phyloP scores from a whole-genome alignment of 2,113 vertebrate species.

The Silurus asotus region DNA sequence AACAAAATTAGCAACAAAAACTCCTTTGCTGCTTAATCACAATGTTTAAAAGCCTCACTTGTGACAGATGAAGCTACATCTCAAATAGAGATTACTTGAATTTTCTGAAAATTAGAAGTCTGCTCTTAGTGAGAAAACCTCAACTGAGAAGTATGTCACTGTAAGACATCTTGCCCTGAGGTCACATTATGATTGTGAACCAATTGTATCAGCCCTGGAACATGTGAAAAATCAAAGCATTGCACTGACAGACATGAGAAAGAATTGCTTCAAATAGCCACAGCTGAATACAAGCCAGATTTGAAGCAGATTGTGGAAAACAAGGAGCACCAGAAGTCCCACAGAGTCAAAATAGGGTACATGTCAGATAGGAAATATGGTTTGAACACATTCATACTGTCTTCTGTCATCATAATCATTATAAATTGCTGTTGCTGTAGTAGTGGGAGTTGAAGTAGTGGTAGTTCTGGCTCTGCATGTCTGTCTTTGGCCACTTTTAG shows the following conservation, averaged over 20 bases:
- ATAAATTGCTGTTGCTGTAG: neutral
- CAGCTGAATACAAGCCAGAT: slow-evolving; percentile 16
- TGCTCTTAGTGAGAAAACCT: neutral
- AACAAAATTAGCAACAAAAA: neutral
- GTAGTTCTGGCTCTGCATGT: neutral
- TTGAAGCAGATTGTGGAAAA: slow-evolving; percentile 9
- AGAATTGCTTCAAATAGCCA: neutral
- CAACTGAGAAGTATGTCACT: neutral
- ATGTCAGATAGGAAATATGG: neutral
- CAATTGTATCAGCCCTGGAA: slow-evolving; percentile 3
- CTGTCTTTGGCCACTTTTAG: neutral
- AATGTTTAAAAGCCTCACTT: slow-evolving; percentile 35
- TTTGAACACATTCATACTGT: neutral
- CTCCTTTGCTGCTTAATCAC: neutral
- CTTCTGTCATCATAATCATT: neutral
- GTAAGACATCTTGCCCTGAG: slow-evolving; percentile 9
- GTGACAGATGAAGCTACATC: slow-evolving; percentile 35
- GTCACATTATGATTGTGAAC: slow-evolving; percentile 19
- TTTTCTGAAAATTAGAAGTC: slow-evolving; percentile 13
- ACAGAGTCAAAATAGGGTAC: neutral
- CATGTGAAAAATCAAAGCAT: slow-evolving; percentile 29
- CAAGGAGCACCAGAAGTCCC: neutral
- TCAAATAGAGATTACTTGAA: slow-evolving; percentile 21
- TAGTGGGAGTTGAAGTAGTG: neutral
- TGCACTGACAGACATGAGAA: neutral